Base-by-base conservation (phyloP, 2,797 vertebrate species). In the Sebastes taczanowskii region DNA sequence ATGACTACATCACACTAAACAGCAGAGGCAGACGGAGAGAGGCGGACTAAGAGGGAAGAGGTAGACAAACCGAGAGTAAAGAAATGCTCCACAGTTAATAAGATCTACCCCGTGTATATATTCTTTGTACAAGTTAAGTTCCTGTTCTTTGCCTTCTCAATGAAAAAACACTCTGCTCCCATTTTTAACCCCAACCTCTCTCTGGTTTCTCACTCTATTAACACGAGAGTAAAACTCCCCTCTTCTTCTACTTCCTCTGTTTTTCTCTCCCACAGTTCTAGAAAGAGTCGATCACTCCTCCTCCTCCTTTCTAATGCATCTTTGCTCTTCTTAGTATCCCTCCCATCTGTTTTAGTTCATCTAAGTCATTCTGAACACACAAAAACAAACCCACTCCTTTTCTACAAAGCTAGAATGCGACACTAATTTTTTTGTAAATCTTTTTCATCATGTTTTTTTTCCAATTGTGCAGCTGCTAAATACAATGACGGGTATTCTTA, bases 351-450 rank as follows among this genome's bases (percentile, higher is more conserved):
- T 18, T 58, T 4, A 74, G 35, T 62, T 67, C 34, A 65, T 56
- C 61, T 4, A 62, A 68, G 9, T 75, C 63, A 42, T 38, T 56
- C 38, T 64, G n/a, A 77, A 81, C 18, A 35, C 23, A 68, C 23
- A 75, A 22, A 75, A 76, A 75, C 13, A 59, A 72, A 60, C 52
- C 7, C 2, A 22, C 35, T 55, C 10, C 7, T 74, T 38, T 46
- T 55, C 77, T 85, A 83, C 63, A 74, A 69, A 60, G 49, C 78
- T 87, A 89, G 6, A 68, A 78, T 60, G 53, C 70, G 68, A 82
- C 14, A 18, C 89, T 80, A 89, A 87, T 92, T 93, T 91, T 92
- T 93, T 90, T 83, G 38, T 5, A 8, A 55, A 5, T 78, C 6
- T 75, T 80, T 91, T 91, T 85, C 53, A 22, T 30, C 42, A 27